Evolutionary conservation across 2,888 invertebrate species (phyloP), one percentile per base, ranked within the genome.

Genomic region (Harpalus rubripes): DNA sequence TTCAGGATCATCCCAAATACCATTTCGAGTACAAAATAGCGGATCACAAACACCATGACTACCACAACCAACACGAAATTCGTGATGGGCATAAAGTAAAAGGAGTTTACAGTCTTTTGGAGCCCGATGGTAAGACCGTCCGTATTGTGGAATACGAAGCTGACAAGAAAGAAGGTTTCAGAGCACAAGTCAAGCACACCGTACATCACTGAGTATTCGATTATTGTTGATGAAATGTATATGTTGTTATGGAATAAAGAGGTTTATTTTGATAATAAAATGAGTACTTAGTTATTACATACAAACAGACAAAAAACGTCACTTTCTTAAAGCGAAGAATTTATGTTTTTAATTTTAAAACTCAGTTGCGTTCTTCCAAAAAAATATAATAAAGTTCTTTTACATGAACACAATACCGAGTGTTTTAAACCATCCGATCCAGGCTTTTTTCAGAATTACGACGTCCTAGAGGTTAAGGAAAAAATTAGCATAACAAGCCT

Each of bases 1-100:
- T 61, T 63, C 79, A 90, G 90, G 90, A 90, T 15, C 88, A 90
- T 85, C 90, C 90, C 1, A 89, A 90, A 87, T 90, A 89, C 87
- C 89, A 90, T 83, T 90, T 89, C 87, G 89, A 89, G 61, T 90
- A 89, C 86, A 88, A 89, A 81, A 89, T 90, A 80, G 88, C 88
- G 26, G 90, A 90, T 85, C 89, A 89, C 84, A 88, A 90, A 80
- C 88, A 88, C 82, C 88, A 90, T 83, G 90, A 89, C 87, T 89
- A 87, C 88, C 90, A 90, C 87, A 89, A 88, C 86, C 89, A 90
- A 86, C 88, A 90, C 68, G 90, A 90, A 87, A 88, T 87, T n/a
- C 88, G 90, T 32, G 90, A 90, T 44, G 90, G 90, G 32, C 88
- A 90, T 88, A 90, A 90, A 88, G 90, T 90, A 52, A 90, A 90